Evolutionary conservation across 64 coral and sea anemone genomes (phyloP).

Genomic region (Montipora capricornis): DNA sequence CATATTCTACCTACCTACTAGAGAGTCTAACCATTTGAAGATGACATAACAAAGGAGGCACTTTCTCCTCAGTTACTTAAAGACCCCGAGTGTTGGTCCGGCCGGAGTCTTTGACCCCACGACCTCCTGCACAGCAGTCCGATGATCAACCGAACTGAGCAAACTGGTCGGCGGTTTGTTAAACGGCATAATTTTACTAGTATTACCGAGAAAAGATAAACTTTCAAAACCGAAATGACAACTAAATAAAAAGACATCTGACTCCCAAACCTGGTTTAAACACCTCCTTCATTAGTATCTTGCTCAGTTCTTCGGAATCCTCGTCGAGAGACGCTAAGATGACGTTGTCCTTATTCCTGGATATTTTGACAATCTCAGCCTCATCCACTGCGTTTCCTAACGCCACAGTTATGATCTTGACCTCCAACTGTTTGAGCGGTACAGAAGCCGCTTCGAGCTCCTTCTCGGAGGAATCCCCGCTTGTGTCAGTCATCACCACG

Average conservation of each 20-base stretch:
- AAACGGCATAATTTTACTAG: too few relatives aligned
- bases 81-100: too few relatives aligned
- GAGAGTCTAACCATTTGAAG: too few relatives aligned
- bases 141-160: too few relatives aligned
- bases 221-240: neutral
- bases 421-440: neutral
- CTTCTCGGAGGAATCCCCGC: neutral
- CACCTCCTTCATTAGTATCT: conserved; percentile 34
- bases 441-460: neutral
- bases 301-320: neutral
- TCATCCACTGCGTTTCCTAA: conserved; percentile 19
- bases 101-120: too few relatives aligned
- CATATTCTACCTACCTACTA: too few relatives aligned
- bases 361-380: conserved; percentile 29
- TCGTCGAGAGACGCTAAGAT: conserved; percentile 8
- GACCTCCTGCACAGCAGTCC: too few relatives aligned
- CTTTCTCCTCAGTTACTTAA: too few relatives aligned
- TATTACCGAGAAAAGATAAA: too few relatives aligned
- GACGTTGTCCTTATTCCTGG: conserved; percentile 23
- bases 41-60: too few relatives aligned
- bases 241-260: neutral
- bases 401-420: conserved; percentile 29
- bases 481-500: conserved; percentile 39
- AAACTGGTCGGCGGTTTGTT: too few relatives aligned
- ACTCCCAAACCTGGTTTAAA: neutral